Percentiles rank a stretch among this genome's conserved stretches.
Conservation (phyloP, 2,797 vertebrate species). For the Dipus sagitta region DNA sequence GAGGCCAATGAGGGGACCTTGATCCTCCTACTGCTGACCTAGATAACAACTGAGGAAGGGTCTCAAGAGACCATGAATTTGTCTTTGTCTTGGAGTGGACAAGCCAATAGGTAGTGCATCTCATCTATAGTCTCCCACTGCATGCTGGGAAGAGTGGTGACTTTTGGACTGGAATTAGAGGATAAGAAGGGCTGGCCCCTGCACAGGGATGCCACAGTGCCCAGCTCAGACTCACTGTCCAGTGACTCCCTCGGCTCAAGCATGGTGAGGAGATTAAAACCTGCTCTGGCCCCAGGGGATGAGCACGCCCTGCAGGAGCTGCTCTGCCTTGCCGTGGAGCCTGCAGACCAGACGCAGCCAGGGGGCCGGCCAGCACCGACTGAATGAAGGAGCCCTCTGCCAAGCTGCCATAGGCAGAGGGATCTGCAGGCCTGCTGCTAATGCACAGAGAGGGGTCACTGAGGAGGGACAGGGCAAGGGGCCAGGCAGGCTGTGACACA, state of each 20-base stretch:
- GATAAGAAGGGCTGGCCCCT: not conserved
- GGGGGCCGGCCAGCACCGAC: conserved; percentile 88
- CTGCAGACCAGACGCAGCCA: conserved; percentile 82
- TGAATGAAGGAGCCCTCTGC: conserved; percentile 87
- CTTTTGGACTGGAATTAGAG: not conserved
- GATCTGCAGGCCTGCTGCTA: not conserved
- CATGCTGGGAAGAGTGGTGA: not conserved
- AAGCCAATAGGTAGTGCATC: accelerated
- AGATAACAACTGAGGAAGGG: not conserved
- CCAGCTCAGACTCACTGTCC: conserved; percentile 60
- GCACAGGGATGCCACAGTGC: not conserved
- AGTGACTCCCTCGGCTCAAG: conserved; percentile 81
- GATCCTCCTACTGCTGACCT: not conserved
- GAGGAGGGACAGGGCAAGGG: not conserved
- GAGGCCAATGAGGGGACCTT: not conserved
- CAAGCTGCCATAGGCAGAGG: conserved; percentile 75
- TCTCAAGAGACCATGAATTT: not conserved
- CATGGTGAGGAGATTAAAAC: conserved; percentile 83
- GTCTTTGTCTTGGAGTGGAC: too few relatives aligned
- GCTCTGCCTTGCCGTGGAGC: conserved; percentile 75
- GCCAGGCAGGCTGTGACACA: not conserved
- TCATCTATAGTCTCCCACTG: conserved; percentile 12
- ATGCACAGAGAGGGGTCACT: not conserved
- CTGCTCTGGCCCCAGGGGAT: conserved; percentile 77
- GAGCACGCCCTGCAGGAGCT: conserved; percentile 60